phyloP scores from a whole-genome alignment of 2,113 vertebrate species.

The Charadrius vociferus region DNA sequence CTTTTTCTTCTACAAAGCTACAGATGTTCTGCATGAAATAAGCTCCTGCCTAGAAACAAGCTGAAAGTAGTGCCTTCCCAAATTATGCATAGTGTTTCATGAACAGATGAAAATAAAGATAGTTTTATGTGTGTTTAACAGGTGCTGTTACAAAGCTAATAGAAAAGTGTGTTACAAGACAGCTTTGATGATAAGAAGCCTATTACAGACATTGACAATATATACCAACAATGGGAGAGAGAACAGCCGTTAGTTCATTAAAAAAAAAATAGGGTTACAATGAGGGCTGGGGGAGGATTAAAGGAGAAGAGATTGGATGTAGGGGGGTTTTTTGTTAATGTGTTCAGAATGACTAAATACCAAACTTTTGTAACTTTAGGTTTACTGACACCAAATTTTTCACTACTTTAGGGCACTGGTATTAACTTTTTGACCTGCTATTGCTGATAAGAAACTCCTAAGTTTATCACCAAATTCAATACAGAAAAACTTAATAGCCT shows the following conservation, averaged over 20 bases:
- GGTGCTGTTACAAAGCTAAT: neutral
- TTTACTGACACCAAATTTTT: neutral
- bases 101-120: neutral
- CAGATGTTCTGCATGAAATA: neutral
- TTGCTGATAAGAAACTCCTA: neutral
- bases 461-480: neutral
- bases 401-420: neutral
- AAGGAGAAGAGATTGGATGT: neutral
- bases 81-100: neutral
- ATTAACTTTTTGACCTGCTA: neutral
- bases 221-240: neutral
- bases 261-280: neutral
- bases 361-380: neutral
- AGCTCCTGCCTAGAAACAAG: neutral
- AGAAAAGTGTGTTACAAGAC: neutral
- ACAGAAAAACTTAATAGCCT: neutral
- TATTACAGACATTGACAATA: neutral
- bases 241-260: neutral
- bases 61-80: neutral
- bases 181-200: neutral
- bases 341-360: neutral
- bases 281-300: neutral
- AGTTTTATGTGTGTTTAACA: neutral
- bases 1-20: neutral
- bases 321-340: accelerated